These are phyloP conservation scores for Mustelus asterias DNA, from an alignment of 2,113 vertebrate genomes.

Conservation along the genomic window DNA sequence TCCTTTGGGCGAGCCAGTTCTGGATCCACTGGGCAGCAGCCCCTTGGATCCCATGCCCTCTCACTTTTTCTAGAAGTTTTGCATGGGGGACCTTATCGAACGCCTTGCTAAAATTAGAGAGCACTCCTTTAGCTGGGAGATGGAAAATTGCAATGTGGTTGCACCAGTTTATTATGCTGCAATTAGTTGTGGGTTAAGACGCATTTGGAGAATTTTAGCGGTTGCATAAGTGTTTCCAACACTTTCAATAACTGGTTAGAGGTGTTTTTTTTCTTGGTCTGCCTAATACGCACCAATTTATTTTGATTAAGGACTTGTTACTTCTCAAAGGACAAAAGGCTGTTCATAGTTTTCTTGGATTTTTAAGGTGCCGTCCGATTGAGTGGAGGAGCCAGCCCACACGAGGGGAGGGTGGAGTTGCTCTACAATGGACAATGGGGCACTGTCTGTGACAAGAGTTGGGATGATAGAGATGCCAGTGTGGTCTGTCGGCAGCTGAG, in stretches of 20 bases:
- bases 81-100: too few relatives aligned
- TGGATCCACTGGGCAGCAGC: too few relatives aligned
- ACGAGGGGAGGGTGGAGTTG: slow-evolving; percentile 64
- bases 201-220: not conserved
- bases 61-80: too few relatives aligned
- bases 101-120: too few relatives aligned
- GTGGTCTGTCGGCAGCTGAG: slow-evolving; percentile 82
- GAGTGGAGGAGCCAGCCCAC: slow-evolving; percentile 55
- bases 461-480: slow-evolving; percentile 76
- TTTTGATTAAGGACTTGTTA: not conserved
- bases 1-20: too few relatives aligned
- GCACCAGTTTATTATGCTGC: not conserved
- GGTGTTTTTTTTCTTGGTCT: not conserved
- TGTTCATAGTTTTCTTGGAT: not conserved
- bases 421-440: slow-evolving; percentile 78
- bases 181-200: not conserved
- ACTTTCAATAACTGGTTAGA: not conserved
- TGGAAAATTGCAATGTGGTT: not conserved
- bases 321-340: not conserved
- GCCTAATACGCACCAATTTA: not conserved
- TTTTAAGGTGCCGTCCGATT: slow-evolving; percentile 66
- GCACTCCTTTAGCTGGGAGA: not conserved
- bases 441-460: slow-evolving; percentile 71
- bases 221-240: not conserved
- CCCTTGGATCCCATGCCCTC: too few relatives aligned